These are phyloP conservation scores for Saguinus imperator DNA, from an alignment of 2,113 vertebrate species.

Conservation along the genomic window DNA sequence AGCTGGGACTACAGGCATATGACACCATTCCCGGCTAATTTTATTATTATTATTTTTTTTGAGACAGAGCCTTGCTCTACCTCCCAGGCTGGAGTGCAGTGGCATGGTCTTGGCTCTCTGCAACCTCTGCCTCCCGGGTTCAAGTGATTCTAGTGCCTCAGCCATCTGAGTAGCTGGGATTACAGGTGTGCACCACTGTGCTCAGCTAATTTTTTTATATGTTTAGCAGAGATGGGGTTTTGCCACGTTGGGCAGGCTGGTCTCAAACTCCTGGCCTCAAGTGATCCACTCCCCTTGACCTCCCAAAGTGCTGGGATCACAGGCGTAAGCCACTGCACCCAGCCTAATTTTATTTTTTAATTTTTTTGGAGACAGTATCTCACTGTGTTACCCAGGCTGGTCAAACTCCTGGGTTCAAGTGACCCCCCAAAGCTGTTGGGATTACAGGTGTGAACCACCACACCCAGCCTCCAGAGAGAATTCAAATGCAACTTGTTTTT, in stretches of 20 bases:
- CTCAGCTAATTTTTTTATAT: too few species aligned
- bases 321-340: neutral
- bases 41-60: neutral
- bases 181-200: too few species aligned
- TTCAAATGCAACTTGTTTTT: neutral
- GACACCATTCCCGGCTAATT: neutral
- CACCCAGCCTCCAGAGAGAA: neutral
- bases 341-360: neutral
- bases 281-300: neutral
- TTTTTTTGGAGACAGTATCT: too few species aligned
- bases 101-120: too few species aligned
- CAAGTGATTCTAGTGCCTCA: too few species aligned
- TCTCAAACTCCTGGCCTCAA: neutral
- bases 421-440: neutral
- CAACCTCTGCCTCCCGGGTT: too few species aligned
- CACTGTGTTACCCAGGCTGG: too few species aligned
- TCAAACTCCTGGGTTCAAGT: neutral
- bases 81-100: too few species aligned
- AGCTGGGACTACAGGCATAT: neutral
- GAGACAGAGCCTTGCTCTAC: too few species aligned
- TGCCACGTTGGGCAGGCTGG: neutral
- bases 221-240: neutral
- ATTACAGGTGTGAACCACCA: neutral
- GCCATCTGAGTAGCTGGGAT: too few species aligned
- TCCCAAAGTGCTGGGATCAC: neutral